A percentile compares a stretch with the other conserved stretches of the same genome.
Conservation (phyloP, 1,140 invertebrate species). For the Conus ventricosus region DNA sequence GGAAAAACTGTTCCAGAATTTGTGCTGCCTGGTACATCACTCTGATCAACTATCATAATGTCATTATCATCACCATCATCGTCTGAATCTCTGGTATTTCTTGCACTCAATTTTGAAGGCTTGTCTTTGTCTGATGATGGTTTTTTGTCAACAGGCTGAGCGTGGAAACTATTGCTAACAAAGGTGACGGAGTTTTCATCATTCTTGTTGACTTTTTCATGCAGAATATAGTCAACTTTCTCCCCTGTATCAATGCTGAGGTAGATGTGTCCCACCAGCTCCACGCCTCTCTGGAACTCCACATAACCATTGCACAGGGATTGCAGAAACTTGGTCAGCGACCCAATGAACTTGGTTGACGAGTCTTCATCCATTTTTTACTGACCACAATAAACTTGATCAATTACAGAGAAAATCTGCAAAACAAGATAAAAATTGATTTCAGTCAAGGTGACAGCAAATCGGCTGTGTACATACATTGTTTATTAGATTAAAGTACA, state of each 20-base stretch:
- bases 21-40: slow-evolving; percentile 25
- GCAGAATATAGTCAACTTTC: slow-evolving; percentile 48
- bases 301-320: slow-evolving; percentile 47
- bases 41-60: slow-evolving; percentile 38
- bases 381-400: too few relatives aligned
- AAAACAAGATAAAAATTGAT: too few relatives aligned
- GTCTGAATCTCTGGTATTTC: not conserved
- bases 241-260: slow-evolving; percentile 46
- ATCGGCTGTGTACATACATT: too few relatives aligned
- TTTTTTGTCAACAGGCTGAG: slow-evolving; percentile 38
- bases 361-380: slow-evolving; percentile 43
- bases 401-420: too few relatives aligned
- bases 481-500: too few relatives aligned
- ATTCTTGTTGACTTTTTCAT: slow-evolving; percentile 51
- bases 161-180: slow-evolving; percentile 50
- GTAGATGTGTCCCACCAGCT: slow-evolving; percentile 48
- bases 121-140: slow-evolving; percentile 8
- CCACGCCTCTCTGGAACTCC: slow-evolving; percentile 44
- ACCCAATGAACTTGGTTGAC: slow-evolving; percentile 45
- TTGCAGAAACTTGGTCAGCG: slow-evolving; percentile 43
- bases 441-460: too few relatives aligned
- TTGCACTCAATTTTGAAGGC: slow-evolving; percentile 5
- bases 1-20: slow-evolving; percentile 25
- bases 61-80: slow-evolving; percentile 43
- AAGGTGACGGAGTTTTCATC: slow-evolving; percentile 45